phyloP scores from a whole-genome alignment of 2,888 invertebrate species.

The Halocaridina rubra region DNA sequence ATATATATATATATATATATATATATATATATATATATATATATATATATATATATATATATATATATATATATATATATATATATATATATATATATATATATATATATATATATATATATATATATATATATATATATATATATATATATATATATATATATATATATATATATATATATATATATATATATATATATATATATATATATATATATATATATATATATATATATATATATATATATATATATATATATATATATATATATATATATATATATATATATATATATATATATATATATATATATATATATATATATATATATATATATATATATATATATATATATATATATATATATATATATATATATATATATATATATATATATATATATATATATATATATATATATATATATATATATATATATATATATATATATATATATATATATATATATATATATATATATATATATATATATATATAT shows the following conservation, averaged over 20 bases:
- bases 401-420: neutral
- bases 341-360: neutral
- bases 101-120: conserved; percentile 1
- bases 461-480: neutral
- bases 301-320: neutral
- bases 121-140: conserved; percentile 1
- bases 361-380: neutral
- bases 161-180: conserved; percentile 6
- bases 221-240: neutral
- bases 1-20: conserved; percentile 9
- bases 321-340: neutral
- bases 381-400: neutral
- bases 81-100: neutral
- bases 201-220: neutral
- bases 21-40: neutral
- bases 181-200: neutral
- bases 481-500: conserved; percentile 1
- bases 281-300: conserved; percentile 19
- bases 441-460: neutral
- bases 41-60: too few species aligned
- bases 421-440: conserved; percentile 2
- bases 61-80: neutral
- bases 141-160: conserved; percentile 7
- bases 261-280: conserved; percentile 16
- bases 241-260: neutral